A percentile compares a stretch with the other conserved stretches of the same genome.
Evolutionary conservation across 2,797 vertebrate species (phyloP).

Genomic region (Lagodon rhomboides): DNA sequence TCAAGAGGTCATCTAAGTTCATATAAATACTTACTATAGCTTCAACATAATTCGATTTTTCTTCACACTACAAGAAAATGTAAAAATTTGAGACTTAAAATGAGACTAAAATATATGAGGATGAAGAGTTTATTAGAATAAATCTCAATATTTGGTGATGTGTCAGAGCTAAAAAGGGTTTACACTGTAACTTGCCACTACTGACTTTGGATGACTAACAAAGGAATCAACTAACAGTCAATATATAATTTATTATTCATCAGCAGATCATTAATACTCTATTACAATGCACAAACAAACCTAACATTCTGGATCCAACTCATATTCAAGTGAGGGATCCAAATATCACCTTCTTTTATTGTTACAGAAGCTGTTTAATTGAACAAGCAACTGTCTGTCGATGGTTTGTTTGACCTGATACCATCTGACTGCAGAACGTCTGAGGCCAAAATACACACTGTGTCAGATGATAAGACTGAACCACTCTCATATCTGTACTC

Average conservation of each 20-base stretch:
- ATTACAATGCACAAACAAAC: background rate
- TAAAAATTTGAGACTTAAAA: no score
- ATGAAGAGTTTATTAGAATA: background rate
- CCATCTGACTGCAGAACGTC: background rate
- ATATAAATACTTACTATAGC: background rate
- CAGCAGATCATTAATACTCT: background rate
- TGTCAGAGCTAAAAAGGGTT: background rate
- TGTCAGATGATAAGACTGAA: background rate
- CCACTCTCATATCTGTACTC: background rate
- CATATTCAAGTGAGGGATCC: background rate
- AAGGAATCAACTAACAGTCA: background rate
- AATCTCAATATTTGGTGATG: background rate
- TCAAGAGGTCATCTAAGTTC: background rate
- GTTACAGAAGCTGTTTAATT: background rate
- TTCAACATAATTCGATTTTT: no score
- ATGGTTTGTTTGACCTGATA: background rate
- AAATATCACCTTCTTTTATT: background rate
- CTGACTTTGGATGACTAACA: constrained; percentile 4
- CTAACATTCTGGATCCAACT: background rate
- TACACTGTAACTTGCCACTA: background rate
- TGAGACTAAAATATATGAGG: background rate
- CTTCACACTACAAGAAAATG: no score
- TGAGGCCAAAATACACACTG: constrained; percentile 4
- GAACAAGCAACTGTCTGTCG: background rate
- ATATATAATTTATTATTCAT: background rate